phyloP scores from a whole-genome alignment of 1,140 invertebrate species.

The Drosophila chauvacae region DNA sequence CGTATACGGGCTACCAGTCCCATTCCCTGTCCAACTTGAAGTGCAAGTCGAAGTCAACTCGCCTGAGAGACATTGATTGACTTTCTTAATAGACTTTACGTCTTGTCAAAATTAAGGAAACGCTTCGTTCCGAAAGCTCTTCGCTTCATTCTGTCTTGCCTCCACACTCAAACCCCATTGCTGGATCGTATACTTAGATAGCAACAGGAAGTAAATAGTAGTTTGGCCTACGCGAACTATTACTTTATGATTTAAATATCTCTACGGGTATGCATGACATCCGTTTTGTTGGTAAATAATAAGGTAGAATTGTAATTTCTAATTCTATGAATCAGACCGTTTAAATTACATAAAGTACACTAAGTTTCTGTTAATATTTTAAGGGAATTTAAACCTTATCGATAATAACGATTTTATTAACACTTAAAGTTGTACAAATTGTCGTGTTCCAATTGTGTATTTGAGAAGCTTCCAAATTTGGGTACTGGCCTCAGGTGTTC shows the following conservation, averaged over 20 bases:
- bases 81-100: constrained; percentile 84
- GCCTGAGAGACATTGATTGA: constrained; percentile 82
- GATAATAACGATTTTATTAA: no score
- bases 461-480: no score
- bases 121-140: constrained; percentile 43
- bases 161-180: not conserved
- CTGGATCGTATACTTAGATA: constrained; percentile 12
- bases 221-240: not conserved
- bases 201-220: not conserved
- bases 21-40: constrained; percentile 38
- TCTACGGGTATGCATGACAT: not conserved
- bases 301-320: not conserved
- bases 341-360: no score
- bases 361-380: no score
- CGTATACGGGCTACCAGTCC: constrained; percentile 21
- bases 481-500: no score
- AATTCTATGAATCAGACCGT: no score
- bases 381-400: no score
- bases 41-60: constrained; percentile 72
- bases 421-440: no score
- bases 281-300: not conserved
- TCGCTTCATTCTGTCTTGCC: not conserved
- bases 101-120: constrained; percentile 83
- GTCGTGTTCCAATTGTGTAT: no score
- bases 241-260: not conserved